A percentile compares a stretch with the other conserved stretches of the same genome.
phyloP scores from a whole-genome alignment of 2,888 invertebrate species.

The Ecdyonurus torrentis region DNA sequence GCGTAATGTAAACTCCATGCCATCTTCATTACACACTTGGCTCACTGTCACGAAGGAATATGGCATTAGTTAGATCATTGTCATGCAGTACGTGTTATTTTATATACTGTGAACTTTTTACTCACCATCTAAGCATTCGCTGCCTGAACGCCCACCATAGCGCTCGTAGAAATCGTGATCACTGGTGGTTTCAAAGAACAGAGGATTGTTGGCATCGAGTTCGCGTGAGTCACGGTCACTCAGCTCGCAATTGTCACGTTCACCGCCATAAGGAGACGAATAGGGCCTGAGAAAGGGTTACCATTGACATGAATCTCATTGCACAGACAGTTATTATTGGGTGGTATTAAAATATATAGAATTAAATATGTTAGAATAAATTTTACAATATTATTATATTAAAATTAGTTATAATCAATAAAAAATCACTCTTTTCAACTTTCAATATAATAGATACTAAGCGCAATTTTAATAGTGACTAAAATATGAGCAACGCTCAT shows the following conservation, averaged over 20 bases:
- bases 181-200: constrained; percentile 65
- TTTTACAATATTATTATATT: too few relatives aligned
- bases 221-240: constrained; percentile 75
- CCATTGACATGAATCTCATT: too few relatives aligned
- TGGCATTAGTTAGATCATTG: neutral
- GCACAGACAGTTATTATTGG: too few relatives aligned
- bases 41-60: constrained; percentile 40
- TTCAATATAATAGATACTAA: too few relatives aligned
- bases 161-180: constrained; percentile 77
- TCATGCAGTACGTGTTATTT: neutral
- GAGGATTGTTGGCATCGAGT: constrained; percentile 67
- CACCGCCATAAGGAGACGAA: constrained; percentile 35
- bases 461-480: too few relatives aligned
- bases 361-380: too few relatives aligned
- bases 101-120: constrained; percentile 8
- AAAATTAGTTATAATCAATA: neutral
- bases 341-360: too few relatives aligned
- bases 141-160: constrained; percentile 49
- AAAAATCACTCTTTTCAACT: neutral
- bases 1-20: constrained; percentile 81
- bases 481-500: too few relatives aligned
- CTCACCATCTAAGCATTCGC: constrained; percentile 73
- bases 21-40: constrained; percentile 83
- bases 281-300: neutral
- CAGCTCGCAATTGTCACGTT: constrained; percentile 71